These are phyloP conservation scores for Sciurus carolinensis DNA, from an alignment of 2,797 vertebrate species.

Conservation along the genomic window DNA sequence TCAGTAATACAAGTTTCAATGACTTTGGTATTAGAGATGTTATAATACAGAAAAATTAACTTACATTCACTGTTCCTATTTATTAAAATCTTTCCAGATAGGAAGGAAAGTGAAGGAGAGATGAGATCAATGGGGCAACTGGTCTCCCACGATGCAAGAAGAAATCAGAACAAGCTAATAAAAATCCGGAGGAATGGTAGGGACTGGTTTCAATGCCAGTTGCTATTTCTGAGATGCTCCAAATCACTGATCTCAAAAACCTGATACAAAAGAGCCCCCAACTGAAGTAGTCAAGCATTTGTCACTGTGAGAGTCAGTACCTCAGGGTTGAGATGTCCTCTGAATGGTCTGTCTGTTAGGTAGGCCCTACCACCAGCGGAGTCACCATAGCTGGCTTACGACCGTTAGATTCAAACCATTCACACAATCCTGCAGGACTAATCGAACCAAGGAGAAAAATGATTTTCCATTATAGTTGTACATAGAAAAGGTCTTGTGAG, in stretches of 20 bases:
- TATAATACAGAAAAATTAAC: background rate
- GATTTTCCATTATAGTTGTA: background rate
- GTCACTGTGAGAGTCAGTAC: background rate
- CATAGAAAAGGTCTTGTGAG: background rate
- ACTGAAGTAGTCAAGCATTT: background rate
- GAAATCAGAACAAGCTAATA: background rate
- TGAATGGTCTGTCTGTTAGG: background rate
- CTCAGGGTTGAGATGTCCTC: background rate
- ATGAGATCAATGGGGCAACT: background rate
- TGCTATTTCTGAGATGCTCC: background rate
- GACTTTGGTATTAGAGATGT: background rate
- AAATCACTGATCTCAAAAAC: background rate
- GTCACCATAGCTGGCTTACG: background rate
- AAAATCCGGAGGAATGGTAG: background rate
- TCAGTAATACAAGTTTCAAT: background rate
- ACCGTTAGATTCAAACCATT: background rate
- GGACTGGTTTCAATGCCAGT: background rate
- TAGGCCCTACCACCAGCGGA: background rate
- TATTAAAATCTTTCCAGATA: background rate
- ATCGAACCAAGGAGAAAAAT: background rate
- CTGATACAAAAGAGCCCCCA: background rate
- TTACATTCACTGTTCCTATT: background rate
- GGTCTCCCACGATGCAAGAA: background rate
- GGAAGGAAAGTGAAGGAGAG: background rate
- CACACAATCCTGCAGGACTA: background rate